Percentiles rank a stretch among this genome's conserved stretches.
These are phyloP conservation scores for Eretmocerus hayati DNA, from an alignment of 2,888 invertebrate genomes.

Conservation along the genomic window DNA sequence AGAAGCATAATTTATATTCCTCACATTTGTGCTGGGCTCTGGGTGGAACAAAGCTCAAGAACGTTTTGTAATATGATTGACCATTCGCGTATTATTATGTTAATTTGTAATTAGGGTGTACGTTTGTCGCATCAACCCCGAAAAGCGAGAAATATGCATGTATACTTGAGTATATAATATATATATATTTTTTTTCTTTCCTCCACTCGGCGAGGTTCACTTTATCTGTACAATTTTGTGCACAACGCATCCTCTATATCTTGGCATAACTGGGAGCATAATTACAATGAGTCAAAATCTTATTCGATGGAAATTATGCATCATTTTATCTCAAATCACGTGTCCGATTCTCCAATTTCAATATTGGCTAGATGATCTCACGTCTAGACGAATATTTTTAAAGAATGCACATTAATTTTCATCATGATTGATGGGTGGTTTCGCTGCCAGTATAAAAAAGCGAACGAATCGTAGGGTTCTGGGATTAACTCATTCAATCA, in stretches of 20 bases:
- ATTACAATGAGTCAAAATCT: too few species aligned
- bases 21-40: too few species aligned
- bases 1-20: too few species aligned
- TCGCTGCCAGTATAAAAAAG: too few species aligned
- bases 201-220: conserved; percentile 10
- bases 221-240: conserved; percentile 10
- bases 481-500: background rate
- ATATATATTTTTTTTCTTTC: conserved; percentile 20
- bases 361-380: too few species aligned
- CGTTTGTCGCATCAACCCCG: conserved; percentile 21
- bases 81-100: conserved; percentile 10
- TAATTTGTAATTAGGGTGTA: conserved; percentile 16
- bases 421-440: too few species aligned
- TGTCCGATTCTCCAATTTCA: too few species aligned
- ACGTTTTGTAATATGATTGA: conserved; percentile 9
- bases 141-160: conserved; percentile 17
- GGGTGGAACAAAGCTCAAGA: too few species aligned
- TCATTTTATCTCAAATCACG: too few species aligned
- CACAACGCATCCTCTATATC: conserved; percentile 10
- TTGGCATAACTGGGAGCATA: conserved; percentile 5
- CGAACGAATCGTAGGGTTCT: conserved; percentile 1
- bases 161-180: conserved; percentile 3
- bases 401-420: too few species aligned
- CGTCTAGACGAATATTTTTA: too few species aligned
- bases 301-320: too few species aligned